Conservation (phyloP, 2,888 invertebrate genomes). For the Lithophane socia region DNA sequence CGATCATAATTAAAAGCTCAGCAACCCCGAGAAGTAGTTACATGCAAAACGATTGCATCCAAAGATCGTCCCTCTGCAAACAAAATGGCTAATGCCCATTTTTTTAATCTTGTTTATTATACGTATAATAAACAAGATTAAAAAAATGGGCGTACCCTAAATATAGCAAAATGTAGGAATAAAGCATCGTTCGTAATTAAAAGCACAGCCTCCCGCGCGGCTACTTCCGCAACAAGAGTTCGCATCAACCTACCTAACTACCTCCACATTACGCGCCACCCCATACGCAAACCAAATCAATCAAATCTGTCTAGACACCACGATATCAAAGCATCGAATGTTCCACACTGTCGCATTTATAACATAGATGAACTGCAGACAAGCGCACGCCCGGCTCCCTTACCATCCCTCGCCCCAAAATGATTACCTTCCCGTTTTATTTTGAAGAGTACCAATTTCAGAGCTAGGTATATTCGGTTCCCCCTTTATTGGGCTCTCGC, state of each 20-base stretch:
- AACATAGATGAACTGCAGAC: constrained; percentile 42
- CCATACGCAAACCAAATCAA: constrained; percentile 36
- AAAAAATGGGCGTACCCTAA: background rate
- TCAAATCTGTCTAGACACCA: constrained; percentile 45
- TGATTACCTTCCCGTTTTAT: constrained; percentile 45
- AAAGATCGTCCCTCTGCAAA: background rate
- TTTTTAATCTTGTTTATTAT: background rate
- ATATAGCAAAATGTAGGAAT: background rate
- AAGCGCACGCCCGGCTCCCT: constrained; percentile 8
- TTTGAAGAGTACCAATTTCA: constrained; percentile 50
- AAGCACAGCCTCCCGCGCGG: constrained; percentile 11
- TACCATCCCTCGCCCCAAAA: constrained; percentile 49
- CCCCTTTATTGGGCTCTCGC: constrained; percentile 57
- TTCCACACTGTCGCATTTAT: constrained; percentile 18
- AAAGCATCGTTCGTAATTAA: constrained; percentile 5
- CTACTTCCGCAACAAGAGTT: background rate
- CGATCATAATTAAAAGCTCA: constrained; percentile 19
- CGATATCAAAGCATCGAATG: constrained; percentile 24
- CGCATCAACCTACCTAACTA: background rate
- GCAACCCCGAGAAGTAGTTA: background rate
- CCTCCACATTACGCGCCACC: background rate
- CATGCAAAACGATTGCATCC: background rate
- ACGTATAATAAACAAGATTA: too few species aligned
- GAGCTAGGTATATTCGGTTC: constrained; percentile 44
- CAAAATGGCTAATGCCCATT: background rate